Percentiles rank a stretch among this genome's conserved stretches.
phyloP scores from a whole-genome alignment of 2,888 invertebrate species.

The Ommatoiulus sabulosus region DNA sequence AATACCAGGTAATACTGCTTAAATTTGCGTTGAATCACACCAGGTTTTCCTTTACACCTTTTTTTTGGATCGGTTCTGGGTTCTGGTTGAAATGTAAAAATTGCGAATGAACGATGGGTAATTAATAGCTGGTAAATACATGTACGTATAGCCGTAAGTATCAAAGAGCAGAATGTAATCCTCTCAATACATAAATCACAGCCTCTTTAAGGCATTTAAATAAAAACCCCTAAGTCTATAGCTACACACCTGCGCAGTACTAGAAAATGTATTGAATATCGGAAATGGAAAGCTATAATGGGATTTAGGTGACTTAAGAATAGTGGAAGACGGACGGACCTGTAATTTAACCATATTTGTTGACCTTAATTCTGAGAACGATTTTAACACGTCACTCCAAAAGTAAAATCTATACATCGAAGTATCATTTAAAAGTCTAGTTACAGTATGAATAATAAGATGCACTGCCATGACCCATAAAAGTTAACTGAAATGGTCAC shows the following conservation, averaged over 20 bases:
- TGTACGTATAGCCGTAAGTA: slow-evolving; percentile 10
- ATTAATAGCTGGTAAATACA: background rate
- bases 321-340: slow-evolving; percentile 35
- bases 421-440: background rate
- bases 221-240: background rate
- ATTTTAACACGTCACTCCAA: background rate
- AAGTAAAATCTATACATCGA: background rate
- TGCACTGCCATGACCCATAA: too few relatives aligned
- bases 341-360: background rate
- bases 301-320: background rate
- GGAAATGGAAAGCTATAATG: background rate
- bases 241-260: background rate
- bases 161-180: background rate
- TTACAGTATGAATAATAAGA: too few relatives aligned
- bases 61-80: background rate
- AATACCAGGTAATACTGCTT: background rate
- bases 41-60: background rate
- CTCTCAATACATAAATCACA: slow-evolving; percentile 38
- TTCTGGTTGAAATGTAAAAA: background rate
- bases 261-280: background rate
- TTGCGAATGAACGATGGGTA: background rate
- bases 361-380: background rate
- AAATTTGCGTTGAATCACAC: background rate
- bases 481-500: too few relatives aligned
- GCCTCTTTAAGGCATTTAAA: slow-evolving; percentile 44